These are phyloP conservation scores for Parascotia fuliginaria DNA, from an alignment of 2,888 invertebrate species.

Conservation along the genomic window DNA sequence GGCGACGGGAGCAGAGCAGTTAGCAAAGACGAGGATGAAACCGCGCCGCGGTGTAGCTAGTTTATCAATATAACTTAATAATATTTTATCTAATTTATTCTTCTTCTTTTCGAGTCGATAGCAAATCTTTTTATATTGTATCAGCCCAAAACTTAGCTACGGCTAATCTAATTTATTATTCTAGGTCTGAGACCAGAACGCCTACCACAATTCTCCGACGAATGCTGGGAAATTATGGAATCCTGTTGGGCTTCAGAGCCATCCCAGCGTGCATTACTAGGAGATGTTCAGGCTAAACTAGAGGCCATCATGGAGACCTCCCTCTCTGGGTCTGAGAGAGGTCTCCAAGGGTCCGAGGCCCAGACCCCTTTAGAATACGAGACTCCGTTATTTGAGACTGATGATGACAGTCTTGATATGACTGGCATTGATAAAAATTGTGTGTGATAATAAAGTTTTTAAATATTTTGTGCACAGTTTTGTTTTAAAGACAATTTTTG, in stretches of 20 bases:
- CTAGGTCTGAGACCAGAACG: constrained; percentile 93
- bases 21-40: no score
- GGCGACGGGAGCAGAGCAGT: no score
- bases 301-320: constrained; percentile 76
- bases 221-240: constrained; percentile 94
- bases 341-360: constrained; percentile 14
- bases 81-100: no score
- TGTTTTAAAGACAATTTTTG: no score
- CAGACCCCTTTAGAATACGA: neutral
- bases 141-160: no score
- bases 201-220: constrained; percentile 89
- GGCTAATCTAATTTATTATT: no score
- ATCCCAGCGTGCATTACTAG: constrained; percentile 89
- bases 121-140: no score
- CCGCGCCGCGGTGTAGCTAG: no score
- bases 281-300: constrained; percentile 90
- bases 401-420: constrained; percentile 60
- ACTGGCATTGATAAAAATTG: constrained; percentile 44
- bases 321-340: constrained; percentile 11
- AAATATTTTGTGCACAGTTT: no score
- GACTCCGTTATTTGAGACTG: constrained; percentile 33
- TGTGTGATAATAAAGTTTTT: constrained; percentile 1
- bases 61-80: no score
- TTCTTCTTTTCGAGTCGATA: no score
- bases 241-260: constrained; percentile 94